phyloP scores from a whole-genome alignment of 1,140 invertebrate species.

The Ptiloglossa arizonensis region DNA sequence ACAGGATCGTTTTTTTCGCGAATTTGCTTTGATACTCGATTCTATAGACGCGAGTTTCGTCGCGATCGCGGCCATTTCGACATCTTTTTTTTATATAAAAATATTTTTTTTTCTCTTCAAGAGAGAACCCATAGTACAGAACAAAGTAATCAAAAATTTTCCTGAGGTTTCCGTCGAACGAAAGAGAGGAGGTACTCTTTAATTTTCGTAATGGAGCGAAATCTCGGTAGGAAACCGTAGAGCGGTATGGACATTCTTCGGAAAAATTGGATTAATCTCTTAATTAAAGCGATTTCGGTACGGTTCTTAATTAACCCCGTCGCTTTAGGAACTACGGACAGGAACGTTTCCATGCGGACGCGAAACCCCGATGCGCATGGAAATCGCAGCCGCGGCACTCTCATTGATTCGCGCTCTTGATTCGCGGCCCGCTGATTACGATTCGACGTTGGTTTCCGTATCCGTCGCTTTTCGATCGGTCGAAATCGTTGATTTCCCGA shows the following conservation, averaged over 20 bases:
- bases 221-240: background rate
- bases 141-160: slow-evolving; percentile 30
- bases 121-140: too few relatives aligned
- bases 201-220: background rate
- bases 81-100: too few relatives aligned
- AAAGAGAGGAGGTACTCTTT: background rate
- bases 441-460: slow-evolving; percentile 10
- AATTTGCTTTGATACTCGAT: too few relatives aligned
- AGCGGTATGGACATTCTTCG: too few relatives aligned
- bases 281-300: background rate
- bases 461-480: slow-evolving; percentile 23
- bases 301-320: slow-evolving; percentile 1
- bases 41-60: too few relatives aligned
- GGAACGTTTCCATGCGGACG: background rate
- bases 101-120: too few relatives aligned
- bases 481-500: slow-evolving; percentile 14
- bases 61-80: too few relatives aligned
- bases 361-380: background rate
- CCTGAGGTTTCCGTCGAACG: background rate
- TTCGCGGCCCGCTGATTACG: background rate
- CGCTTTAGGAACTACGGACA: background rate
- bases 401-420: slow-evolving; percentile 3
- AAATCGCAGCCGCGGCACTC: background rate
- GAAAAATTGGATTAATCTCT: background rate
- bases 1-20: too few relatives aligned